Percentiles rank a stretch among this genome's conserved stretches.
These are phyloP conservation scores for Sebastolobus altivelis DNA, from an alignment of 2,797 vertebrate species.

Conservation along the genomic window DNA sequence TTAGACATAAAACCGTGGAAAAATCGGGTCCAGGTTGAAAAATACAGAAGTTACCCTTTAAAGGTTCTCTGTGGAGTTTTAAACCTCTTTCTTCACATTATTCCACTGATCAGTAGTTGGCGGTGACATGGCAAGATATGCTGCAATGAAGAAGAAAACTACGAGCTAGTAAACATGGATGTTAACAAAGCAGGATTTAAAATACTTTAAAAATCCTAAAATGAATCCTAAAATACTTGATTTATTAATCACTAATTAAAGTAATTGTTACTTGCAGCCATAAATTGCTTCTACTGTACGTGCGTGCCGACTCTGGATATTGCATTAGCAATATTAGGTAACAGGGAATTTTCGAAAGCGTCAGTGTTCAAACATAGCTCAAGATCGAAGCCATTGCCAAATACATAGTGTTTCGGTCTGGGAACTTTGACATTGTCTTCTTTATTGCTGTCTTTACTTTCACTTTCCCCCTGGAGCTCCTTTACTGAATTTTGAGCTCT, in stretches of 20 bases:
- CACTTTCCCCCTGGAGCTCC: conserved; percentile 32
- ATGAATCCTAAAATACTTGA: background rate
- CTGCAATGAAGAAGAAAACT: no score
- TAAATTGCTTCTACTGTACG: background rate
- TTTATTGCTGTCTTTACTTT: conserved; percentile 46
- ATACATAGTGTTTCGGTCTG: conserved; percentile 25
- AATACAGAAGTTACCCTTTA: no score
- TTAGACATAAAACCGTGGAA: no score
- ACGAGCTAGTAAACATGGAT: no score
- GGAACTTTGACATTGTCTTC: conserved; percentile 14
- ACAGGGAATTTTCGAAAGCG: conserved; percentile 2
- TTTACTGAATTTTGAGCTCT: background rate
- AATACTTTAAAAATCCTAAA: no score
- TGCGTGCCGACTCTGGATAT: background rate
- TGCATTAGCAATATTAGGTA: conserved; percentile 33
- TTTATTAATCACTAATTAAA: background rate
- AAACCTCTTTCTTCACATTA: no score
- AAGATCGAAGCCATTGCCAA: conserved; percentile 10
- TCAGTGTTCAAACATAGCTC: background rate
- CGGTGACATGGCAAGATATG: no score
- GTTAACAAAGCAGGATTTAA: no score
- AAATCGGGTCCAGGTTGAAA: no score
- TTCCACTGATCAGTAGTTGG: no score
- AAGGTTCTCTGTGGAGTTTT: no score
- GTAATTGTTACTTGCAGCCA: background rate